These are phyloP conservation scores for Pterobdella sp. DNA, from an alignment of 2,888 invertebrate genomes.

Conservation along the genomic window DNA sequence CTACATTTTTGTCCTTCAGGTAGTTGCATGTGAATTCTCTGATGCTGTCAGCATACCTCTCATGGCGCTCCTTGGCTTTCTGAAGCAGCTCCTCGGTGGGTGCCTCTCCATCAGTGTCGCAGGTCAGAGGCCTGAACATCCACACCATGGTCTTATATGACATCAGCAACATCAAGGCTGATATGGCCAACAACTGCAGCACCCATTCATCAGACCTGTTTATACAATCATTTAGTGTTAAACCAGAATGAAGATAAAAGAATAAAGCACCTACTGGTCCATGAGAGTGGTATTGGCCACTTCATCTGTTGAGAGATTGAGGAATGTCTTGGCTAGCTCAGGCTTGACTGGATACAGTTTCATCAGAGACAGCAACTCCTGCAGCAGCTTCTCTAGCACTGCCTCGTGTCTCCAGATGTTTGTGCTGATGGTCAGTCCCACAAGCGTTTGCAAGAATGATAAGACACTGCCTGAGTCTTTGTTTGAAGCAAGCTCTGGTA, in stretches of 20 bases:
- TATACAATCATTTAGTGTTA: not conserved
- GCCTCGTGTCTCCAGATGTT: not conserved
- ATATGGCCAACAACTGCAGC: not conserved
- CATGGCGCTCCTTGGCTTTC: conserved; percentile 8
- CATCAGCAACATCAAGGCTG: not conserved
- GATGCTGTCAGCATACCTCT: not conserved
- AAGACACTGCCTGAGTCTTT: conserved; percentile 67
- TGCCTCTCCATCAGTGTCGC: not conserved
- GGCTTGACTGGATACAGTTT: not conserved
- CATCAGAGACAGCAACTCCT: not conserved
- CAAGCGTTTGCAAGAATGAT: not conserved
- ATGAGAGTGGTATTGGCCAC: conserved; percentile 4
- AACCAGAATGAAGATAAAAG: too few species aligned
- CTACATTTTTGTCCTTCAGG: conserved; percentile 12
- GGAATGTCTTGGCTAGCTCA: not conserved
- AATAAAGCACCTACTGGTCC: not conserved
- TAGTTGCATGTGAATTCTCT: not conserved
- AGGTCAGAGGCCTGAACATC: not conserved
- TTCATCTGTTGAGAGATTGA: not conserved
- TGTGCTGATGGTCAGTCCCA: conserved; percentile 6
- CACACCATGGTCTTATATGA: conserved; percentile 4
- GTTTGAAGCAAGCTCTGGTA: conserved; percentile 67
- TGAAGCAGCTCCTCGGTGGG: not conserved
- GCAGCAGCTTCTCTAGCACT: not conserved
- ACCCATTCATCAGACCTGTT: not conserved